These are phyloP conservation scores for Patiria miniata DNA, from an alignment of 35 echinoderm and acorn worm species.

Conservation along the genomic window DNA sequence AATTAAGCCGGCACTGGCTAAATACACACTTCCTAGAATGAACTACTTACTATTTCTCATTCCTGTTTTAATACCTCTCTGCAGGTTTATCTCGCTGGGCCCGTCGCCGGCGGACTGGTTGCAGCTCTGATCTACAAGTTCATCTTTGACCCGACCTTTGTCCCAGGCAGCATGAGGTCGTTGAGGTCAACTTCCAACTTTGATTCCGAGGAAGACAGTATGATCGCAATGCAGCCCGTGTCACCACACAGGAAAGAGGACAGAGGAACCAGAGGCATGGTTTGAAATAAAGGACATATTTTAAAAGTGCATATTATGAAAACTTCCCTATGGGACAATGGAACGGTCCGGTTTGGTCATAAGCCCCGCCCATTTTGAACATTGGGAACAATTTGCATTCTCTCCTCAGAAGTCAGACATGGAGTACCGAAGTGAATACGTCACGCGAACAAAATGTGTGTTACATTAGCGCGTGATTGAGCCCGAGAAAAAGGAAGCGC, in stretches of 20 bases:
- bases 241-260: slow-evolving; percentile 25
- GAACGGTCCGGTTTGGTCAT: background rate
- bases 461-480: too few species aligned
- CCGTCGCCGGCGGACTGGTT: slow-evolving; percentile 54
- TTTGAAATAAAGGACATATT: background rate
- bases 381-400: background rate
- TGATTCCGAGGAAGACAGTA: slow-evolving; percentile 45
- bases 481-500: too few species aligned
- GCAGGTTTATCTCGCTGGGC: slow-evolving; percentile 89
- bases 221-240: slow-evolving; percentile 39
- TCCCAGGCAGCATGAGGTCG: slow-evolving; percentile 43
- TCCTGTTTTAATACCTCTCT: too few species aligned
- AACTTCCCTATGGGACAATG: slow-evolving; percentile 24
- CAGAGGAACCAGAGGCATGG: slow-evolving; percentile 1
- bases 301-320: slow-evolving; percentile 5
- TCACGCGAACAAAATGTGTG: too few species aligned
- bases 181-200: slow-evolving; percentile 30
- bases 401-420: too few species aligned
- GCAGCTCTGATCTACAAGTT: slow-evolving; percentile 87
- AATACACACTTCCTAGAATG: too few species aligned
- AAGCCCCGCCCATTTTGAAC: background rate
- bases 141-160: slow-evolving; percentile 75
- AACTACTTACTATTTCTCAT: too few species aligned
- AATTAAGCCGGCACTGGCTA: too few species aligned
- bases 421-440: too few species aligned